Evolutionary conservation across 2,888 invertebrate genomes (phyloP).

Genomic region (Caenorhabditis afra): DNA sequence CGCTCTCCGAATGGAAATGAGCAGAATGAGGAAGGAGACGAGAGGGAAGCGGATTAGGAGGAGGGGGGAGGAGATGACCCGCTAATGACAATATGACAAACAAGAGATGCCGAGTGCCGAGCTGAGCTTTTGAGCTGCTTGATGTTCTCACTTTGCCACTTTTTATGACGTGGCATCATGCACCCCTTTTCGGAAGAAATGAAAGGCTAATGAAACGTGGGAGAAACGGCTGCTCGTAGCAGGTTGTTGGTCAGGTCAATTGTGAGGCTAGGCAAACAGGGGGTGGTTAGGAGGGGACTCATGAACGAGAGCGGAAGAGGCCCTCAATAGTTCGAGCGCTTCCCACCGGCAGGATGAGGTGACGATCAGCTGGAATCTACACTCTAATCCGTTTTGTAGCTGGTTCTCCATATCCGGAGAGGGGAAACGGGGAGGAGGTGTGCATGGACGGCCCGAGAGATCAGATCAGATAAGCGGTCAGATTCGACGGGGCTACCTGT

Average conservation of each 20-base stretch:
- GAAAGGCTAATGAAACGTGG: conserved; percentile 26
- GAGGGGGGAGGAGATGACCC: conserved; percentile 24
- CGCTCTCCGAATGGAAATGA: not conserved
- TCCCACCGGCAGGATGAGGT: conserved; percentile 2
- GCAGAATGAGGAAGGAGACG: not conserved
- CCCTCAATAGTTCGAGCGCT: conserved; percentile 51
- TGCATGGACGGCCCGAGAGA: not conserved
- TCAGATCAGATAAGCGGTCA: not conserved
- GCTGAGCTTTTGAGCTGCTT: not conserved
- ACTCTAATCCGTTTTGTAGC: conserved; percentile 33
- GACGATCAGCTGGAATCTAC: conserved; percentile 4
- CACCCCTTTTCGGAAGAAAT: not conserved
- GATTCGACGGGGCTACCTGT: no score
- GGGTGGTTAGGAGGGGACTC: conserved; percentile 29
- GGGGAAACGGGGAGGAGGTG: no score
- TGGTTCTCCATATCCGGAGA: conserved; percentile 8
- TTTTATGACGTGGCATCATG: not conserved
- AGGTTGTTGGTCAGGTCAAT: conserved; percentile 46
- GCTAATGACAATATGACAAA: conserved; percentile 58
- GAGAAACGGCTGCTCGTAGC: conserved; percentile 28
- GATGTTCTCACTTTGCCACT: conserved; percentile 4
- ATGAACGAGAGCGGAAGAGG: conserved; percentile 5
- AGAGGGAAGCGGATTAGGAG: conserved; percentile 41
- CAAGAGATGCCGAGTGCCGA: conserved; percentile 29
- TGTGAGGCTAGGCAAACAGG: conserved; percentile 51